Percentiles rank a stretch among this genome's conserved stretches.
phyloP scores from a whole-genome alignment of 2,888 invertebrate species.

The Sicus ferrugineus region DNA sequence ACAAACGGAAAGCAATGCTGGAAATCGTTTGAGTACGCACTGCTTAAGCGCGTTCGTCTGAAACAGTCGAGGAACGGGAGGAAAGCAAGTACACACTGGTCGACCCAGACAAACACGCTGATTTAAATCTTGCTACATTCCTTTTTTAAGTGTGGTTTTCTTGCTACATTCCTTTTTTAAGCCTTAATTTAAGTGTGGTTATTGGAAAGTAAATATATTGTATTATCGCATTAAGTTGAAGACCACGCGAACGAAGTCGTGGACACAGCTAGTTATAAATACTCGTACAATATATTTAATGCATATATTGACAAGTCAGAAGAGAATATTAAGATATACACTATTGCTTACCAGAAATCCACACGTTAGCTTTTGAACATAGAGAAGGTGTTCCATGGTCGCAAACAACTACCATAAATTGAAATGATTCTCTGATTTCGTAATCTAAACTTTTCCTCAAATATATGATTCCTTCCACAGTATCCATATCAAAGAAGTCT shows the following conservation, averaged over 20 bases:
- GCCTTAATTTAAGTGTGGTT: not conserved
- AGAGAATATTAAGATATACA: no score
- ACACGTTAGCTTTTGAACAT: conserved; percentile 82
- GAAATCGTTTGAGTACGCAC: no score
- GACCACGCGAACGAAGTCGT: not conserved
- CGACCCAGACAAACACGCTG: no score
- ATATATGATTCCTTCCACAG: conserved; percentile 78
- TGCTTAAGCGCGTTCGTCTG: no score
- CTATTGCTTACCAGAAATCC: conserved; percentile 73
- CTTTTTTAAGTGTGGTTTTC: no score
- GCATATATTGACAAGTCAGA: no score
- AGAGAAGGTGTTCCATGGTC: conserved; percentile 87
- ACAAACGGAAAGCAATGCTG: no score
- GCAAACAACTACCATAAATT: conserved; percentile 80
- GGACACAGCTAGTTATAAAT: not conserved
- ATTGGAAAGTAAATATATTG: no score
- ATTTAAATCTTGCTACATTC: no score
- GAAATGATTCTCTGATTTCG: conserved; percentile 76
- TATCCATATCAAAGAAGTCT: conserved; percentile 80
- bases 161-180: not conserved
- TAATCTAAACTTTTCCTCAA: conserved; percentile 82
- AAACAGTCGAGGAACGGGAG: no score
- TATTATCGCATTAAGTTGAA: no score
- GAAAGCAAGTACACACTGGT: no score
- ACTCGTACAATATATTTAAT: not conserved